phyloP scores from a whole-genome alignment of 2,113 vertebrate genomes.

The Ellobius talpinus region DNA sequence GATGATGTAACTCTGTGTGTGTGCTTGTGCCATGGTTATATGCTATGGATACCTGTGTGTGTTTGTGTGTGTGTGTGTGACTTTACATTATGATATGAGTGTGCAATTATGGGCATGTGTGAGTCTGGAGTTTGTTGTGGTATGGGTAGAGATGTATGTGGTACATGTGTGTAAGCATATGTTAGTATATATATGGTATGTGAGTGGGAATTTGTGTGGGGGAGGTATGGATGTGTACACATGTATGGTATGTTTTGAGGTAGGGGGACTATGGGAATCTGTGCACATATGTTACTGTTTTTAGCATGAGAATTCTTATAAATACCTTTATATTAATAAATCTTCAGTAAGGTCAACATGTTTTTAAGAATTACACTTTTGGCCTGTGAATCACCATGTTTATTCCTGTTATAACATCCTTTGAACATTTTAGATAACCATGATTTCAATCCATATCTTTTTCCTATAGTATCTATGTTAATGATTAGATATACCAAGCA shows the following conservation, averaged over 20 bases:
- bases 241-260: background rate
- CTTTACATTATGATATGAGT: background rate
- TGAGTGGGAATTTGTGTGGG: background rate
- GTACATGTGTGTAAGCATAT: background rate
- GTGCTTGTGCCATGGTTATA: background rate
- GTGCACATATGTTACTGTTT: background rate
- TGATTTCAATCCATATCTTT: slow-evolving; percentile 45
- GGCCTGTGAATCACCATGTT: background rate
- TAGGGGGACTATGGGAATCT: background rate
- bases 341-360: background rate
- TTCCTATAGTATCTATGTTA: background rate
- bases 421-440: slow-evolving; percentile 22
- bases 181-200: background rate
- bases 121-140: background rate
- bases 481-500: background rate
- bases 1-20: background rate
- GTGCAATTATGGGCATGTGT: background rate
- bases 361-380: slow-evolving; percentile 16
- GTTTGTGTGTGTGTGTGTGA: too few species aligned
- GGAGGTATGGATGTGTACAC: background rate
- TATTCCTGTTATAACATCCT: slow-evolving; percentile 18
- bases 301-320: background rate
- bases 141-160: background rate
- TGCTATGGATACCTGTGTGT: background rate
- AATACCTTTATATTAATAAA: background rate